Evolutionary conservation across 2,113 vertebrate genomes (phyloP), one percentile per base, ranked within the genome.

Genomic region (Corythaeola cristata): DNA sequence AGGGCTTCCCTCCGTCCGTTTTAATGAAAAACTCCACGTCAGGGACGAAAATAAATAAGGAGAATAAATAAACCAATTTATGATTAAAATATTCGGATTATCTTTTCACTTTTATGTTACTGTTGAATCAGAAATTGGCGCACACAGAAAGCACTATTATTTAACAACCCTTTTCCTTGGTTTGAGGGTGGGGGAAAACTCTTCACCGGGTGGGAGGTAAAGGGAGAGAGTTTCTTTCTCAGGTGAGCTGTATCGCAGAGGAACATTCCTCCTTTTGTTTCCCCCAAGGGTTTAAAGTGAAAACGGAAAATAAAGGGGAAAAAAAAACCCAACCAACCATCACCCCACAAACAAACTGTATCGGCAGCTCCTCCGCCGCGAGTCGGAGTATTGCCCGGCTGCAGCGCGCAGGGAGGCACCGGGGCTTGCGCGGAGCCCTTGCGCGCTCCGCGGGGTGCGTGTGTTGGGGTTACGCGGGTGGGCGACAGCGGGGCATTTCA

Each of bases 41-140:
- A 16, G 56, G 55, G 47, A 28, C 5, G n/a, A 44, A 74, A 59
- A 92, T 4, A 37, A 89, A n/a, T 5, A 3, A 16, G 47, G 37
- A 47, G 15, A 52, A 74, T 23, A 68, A 77, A 58, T 3, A 27
- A 58, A 71, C 5, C 21, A 8, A 19, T 15, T 41, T 8, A 6
- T 32, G 32, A 5, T n/a, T 44, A 30, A 8, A 74, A 71, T 33
- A 15, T 55, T 50, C 55, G 4, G 37, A 3, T 9, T 0, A 0
- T 13, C 33, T 39, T 87, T 86, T 76, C 58, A 37, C 13, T 1
- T 6, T 3, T 3, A 12, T 3, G 2, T 23, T 66, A 11, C 14
- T 12, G 26, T 2, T 27, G 68, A 62, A 47, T 44, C 22, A 18
- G 7, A 45, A 85, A 23, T 2, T 1, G 22, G 37, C 5, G 8